These are phyloP conservation scores for Prolemur simus DNA, from an alignment of 2,113 vertebrate species.

Conservation along the genomic window DNA sequence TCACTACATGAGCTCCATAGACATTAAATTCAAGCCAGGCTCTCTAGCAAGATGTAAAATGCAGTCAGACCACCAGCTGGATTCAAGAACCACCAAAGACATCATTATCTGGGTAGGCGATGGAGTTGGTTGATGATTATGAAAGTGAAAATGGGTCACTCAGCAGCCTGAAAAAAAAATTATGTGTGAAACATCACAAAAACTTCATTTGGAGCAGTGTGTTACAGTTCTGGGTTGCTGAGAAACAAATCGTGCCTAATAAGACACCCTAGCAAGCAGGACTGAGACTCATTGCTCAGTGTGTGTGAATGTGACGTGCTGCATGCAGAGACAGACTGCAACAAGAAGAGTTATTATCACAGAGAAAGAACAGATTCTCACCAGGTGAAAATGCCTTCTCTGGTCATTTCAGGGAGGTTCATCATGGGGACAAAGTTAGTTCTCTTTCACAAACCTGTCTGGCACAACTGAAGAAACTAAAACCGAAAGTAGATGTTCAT, in stretches of 20 bases:
- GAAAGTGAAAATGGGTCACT: conserved; percentile 12
- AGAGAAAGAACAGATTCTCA: neutral
- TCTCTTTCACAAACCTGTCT: neutral
- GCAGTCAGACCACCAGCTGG: neutral
- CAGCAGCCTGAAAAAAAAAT: neutral
- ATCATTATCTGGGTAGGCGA: conserved; percentile 12
- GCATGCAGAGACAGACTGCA: neutral
- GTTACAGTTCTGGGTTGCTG: neutral
- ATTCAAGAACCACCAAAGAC: neutral
- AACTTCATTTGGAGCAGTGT: neutral
- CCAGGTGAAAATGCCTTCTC: neutral
- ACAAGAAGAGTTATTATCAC: neutral
- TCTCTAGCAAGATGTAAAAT: neutral
- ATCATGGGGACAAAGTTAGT: neutral
- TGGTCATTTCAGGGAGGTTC: neutral
- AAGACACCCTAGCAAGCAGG: neutral
- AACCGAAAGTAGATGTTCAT: neutral
- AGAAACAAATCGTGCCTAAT: neutral
- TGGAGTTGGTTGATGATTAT: neutral
- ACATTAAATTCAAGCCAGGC: neutral
- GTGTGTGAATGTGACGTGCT: neutral
- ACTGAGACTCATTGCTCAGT: neutral
- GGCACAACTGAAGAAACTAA: neutral
- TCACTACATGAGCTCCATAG: neutral
- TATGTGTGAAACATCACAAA: neutral